Base-by-base conservation (phyloP, 2,888 invertebrate genomes). In the Pheosia tremula region DNA sequence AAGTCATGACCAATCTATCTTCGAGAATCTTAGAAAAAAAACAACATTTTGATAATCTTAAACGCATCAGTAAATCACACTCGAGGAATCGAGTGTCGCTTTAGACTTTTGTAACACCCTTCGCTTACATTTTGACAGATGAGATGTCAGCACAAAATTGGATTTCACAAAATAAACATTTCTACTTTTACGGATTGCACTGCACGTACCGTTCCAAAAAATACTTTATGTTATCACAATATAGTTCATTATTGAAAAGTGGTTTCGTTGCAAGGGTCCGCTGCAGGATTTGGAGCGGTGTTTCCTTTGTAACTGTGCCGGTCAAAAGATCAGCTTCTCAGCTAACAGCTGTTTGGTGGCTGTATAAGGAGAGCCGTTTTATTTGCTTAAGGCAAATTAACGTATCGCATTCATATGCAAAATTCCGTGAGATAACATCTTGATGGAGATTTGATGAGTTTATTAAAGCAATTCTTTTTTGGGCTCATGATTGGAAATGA, bases 81-180 rank as follows among this genome's bases (percentile, higher is more conserved):
- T 59, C 66, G 54, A 67, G 61, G 60, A 60, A 59, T 59, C 55
- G 43, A 54, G 61, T 69, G 59, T 58, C 43, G 52, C 78, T 81
- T 82, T 83, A 85, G 79, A 85, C 80, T 84, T 84, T 80, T 79
- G 80, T 75, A 83, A 78, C 83, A 81, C 84, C 85, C 85, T 78
- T 76, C 78, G 84, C 81, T 83, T 83, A 85, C 81, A 77, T 87
- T 80, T 87, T 90, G 90, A 89, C 88, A 90, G 89, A 89, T 90
- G 87, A 89, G 84, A 88, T 89, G 92, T 91, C 93, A 90, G 89
- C 86, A 88, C 86, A 91, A 92, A 93, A 93, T 93, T 93, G 92
- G 93, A 93, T 92, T 92, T 91, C 76, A 86, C 86, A 90, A 90
- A 90, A 90, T 89, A 92, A 93, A 93, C 88, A 91, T 87, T 86